A percentile compares a stretch with the other conserved stretches of the same genome.
phyloP scores from a whole-genome alignment of 2,888 invertebrate genomes.

The Tridacna crocea region DNA sequence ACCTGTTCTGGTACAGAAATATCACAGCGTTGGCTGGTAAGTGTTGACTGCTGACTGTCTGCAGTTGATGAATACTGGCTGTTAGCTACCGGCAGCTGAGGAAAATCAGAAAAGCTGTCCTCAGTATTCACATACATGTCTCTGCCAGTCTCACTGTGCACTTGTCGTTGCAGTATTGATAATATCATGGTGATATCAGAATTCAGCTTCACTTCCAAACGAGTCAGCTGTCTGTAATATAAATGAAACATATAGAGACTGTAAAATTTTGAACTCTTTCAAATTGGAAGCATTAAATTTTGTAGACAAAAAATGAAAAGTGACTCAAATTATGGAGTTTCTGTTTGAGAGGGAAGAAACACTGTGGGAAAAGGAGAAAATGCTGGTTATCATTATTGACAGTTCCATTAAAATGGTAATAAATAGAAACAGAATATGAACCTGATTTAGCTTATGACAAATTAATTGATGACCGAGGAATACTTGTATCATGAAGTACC shows the following conservation, averaged over 20 bases:
- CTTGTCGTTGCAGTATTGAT: slow-evolving; percentile 76
- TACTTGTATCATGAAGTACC: too few species aligned
- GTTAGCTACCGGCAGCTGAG: slow-evolving; percentile 7
- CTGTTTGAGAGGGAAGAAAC: too few species aligned
- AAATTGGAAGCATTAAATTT: neutral
- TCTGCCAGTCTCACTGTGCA: neutral
- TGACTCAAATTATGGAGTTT: too few species aligned
- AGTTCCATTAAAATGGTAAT: too few species aligned
- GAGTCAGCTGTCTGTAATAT: slow-evolving; percentile 77
- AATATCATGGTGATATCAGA: slow-evolving; percentile 82
- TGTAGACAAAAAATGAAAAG: too few species aligned
- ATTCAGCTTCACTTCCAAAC: slow-evolving; percentile 82
- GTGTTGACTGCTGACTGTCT: neutral
- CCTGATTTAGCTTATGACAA: too few species aligned
- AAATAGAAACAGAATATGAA: too few species aligned
- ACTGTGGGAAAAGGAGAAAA: too few species aligned
- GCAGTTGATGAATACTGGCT: neutral
- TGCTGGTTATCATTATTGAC: too few species aligned
- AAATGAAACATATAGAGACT: neutral
- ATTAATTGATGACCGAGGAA: too few species aligned
- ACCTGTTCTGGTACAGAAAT: slow-evolving; percentile 30
- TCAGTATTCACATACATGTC: neutral
- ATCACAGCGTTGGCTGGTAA: slow-evolving; percentile 30
- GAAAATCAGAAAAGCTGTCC: neutral
- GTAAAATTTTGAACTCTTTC: neutral